phyloP scores from a whole-genome alignment of 2,888 invertebrate genomes.

The Luffia ferchaultella region DNA sequence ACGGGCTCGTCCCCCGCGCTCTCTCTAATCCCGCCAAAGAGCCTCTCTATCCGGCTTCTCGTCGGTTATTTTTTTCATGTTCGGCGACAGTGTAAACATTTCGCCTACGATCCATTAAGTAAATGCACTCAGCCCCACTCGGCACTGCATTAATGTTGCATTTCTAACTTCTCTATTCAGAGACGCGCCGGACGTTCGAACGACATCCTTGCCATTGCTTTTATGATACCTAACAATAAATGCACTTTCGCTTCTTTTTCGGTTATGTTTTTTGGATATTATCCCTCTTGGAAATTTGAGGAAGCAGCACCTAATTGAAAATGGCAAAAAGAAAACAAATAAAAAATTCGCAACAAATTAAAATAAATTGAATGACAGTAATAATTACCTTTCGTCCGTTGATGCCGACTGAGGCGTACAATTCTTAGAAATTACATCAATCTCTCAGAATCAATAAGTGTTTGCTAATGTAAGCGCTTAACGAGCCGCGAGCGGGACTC shows the following conservation, averaged over 20 bases:
- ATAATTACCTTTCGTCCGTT: not conserved
- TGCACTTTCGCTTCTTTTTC: too few relatives aligned
- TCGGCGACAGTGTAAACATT: conserved; percentile 51
- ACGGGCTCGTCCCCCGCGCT: conserved; percentile 30
- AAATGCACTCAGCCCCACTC: conserved; percentile 56
- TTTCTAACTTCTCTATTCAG: conserved; percentile 44
- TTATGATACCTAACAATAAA: too few relatives aligned
- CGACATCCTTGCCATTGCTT: not conserved
- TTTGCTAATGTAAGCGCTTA: conserved; percentile 64
- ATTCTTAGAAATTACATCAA: conserved; percentile 19
- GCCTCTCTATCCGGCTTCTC: conserved; percentile 35
- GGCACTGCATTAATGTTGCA: conserved; percentile 71
- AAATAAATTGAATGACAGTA: not conserved
- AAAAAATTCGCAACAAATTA: too few relatives aligned
- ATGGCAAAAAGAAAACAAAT: too few relatives aligned
- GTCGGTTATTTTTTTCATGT: conserved; percentile 37
- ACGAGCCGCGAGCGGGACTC: conserved; percentile 61
- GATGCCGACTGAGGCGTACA: not conserved
- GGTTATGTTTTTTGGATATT: too few relatives aligned
- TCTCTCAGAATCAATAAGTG: conserved; percentile 59
- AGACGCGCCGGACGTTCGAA: not conserved
- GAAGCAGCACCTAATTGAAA: too few relatives aligned
- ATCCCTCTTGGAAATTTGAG: too few relatives aligned
- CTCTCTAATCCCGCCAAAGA: conserved; percentile 48
- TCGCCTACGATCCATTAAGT: conserved; percentile 61